Conservation (phyloP, 2,113 vertebrate genomes). For the Nerophis lumbriciformis region DNA sequence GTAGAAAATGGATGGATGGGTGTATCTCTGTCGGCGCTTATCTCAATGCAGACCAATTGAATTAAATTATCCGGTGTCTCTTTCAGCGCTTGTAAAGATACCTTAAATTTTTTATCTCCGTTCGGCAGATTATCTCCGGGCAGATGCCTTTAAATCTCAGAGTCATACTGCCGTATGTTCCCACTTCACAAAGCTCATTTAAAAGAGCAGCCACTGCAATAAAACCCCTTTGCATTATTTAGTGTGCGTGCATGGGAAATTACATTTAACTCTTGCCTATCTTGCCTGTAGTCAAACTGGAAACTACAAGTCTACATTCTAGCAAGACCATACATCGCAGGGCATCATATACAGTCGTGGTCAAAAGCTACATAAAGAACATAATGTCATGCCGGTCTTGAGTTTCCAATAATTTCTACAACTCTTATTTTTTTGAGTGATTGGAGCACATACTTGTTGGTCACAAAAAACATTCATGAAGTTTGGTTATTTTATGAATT, state of each 20-base stretch:
- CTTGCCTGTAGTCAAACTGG: background rate
- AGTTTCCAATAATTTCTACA: too few relatives aligned
- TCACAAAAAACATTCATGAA: too few relatives aligned
- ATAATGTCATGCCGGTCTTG: too few relatives aligned
- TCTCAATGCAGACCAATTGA: background rate
- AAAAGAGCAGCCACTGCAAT: conserved; percentile 8
- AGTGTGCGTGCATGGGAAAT: background rate
- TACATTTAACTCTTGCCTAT: background rate
- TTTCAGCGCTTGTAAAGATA: background rate
- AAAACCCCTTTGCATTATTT: conserved; percentile 13
- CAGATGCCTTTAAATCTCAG: background rate
- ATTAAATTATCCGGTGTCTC: background rate
- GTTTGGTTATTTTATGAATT: too few relatives aligned
- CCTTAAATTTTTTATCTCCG: conserved; percentile 3
- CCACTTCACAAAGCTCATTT: conserved; percentile 10
- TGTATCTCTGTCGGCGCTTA: too few relatives aligned
- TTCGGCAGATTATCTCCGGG: background rate
- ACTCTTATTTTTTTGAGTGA: too few relatives aligned
- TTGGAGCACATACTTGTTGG: too few relatives aligned
- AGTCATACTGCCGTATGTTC: background rate
- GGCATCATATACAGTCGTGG: too few relatives aligned
- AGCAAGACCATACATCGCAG: background rate
- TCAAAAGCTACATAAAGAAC: too few relatives aligned
- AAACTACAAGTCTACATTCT: background rate
- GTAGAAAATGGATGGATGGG: too few relatives aligned